phyloP scores from a whole-genome alignment of 1,140 invertebrate genomes.

The Aphelinus certus region DNA sequence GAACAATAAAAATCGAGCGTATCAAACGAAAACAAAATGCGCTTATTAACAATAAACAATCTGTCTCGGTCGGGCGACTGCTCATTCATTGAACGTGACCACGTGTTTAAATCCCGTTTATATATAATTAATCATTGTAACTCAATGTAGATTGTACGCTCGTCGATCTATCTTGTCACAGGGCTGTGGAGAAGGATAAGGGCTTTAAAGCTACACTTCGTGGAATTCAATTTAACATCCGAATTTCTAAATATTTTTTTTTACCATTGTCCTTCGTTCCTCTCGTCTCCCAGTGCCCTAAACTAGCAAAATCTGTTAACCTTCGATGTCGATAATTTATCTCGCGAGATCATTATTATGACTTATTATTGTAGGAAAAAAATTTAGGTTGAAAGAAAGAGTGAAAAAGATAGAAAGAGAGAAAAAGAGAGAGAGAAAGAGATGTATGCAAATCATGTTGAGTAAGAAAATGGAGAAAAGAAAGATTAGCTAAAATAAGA shows the following conservation, averaged over 20 bases:
- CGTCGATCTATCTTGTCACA: not conserved
- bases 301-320: slow-evolving; percentile 16
- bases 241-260: no score
- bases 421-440: not conserved
- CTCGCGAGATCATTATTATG: slow-evolving; percentile 5
- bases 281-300: not conserved
- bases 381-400: not conserved
- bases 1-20: no score
- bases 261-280: not conserved
- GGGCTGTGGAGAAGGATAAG: no score
- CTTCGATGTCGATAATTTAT: slow-evolving; percentile 15
- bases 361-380: not conserved
- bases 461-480: no score
- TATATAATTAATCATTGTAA: not conserved
- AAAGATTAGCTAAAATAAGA: no score
- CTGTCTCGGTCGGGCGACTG: no score
- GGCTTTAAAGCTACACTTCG: no score
- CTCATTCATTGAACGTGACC: not conserved
- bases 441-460: no score
- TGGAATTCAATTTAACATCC: no score
- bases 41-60: no score
- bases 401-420: not conserved
- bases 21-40: no score
- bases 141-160: slow-evolving; percentile 7
- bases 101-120: slow-evolving; percentile 2